A percentile compares a stretch with the other conserved stretches of the same genome.
These are phyloP conservation scores for Eubasilissa regina DNA, from an alignment of 1,140 invertebrate species.

Conservation along the genomic window DNA sequence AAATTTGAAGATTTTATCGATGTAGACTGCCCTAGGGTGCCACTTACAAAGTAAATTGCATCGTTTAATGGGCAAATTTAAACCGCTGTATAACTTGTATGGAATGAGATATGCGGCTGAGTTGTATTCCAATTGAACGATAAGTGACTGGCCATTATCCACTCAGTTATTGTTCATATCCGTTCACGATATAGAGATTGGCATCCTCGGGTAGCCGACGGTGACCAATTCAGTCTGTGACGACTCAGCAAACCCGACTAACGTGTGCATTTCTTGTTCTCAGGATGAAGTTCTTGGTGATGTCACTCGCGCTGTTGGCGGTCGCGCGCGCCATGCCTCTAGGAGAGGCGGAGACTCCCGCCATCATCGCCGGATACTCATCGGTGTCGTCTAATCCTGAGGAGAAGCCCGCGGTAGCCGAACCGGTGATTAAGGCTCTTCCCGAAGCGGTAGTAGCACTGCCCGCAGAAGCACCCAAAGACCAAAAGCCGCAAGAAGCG, in stretches of 20 bases:
- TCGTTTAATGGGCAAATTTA: constrained; percentile 45
- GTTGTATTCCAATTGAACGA: constrained; percentile 56
- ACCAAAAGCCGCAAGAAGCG: not conserved
- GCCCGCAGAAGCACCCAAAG: constrained; percentile 5
- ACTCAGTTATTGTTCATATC: constrained; percentile 57
- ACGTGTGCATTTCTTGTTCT: constrained; percentile 45
- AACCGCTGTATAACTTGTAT: constrained; percentile 36
- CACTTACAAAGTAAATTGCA: constrained; percentile 45
- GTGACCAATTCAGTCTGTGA: constrained; percentile 29
- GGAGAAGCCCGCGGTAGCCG: constrained; percentile 43
- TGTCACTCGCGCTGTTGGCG: constrained; percentile 52
- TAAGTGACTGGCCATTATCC: constrained; percentile 53
- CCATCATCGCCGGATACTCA: constrained; percentile 52
- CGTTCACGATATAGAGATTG: constrained; percentile 46
- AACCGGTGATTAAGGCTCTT: constrained; percentile 1
- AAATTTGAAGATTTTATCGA: not conserved
- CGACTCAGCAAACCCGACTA: constrained; percentile 40
- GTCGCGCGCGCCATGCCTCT: constrained; percentile 49
- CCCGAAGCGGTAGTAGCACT: constrained; percentile 2
- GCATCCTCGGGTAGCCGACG: constrained; percentile 6
- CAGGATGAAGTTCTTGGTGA: constrained; percentile 58
- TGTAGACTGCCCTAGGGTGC: constrained; percentile 35
- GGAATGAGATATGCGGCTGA: constrained; percentile 28
- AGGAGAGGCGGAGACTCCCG: constrained; percentile 42
- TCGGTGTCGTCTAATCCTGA: constrained; percentile 47